Evolutionary conservation across 1,140 invertebrate genomes (phyloP), one percentile per base, ranked within the genome.

Genomic region (Marisa cornuarietis): DNA sequence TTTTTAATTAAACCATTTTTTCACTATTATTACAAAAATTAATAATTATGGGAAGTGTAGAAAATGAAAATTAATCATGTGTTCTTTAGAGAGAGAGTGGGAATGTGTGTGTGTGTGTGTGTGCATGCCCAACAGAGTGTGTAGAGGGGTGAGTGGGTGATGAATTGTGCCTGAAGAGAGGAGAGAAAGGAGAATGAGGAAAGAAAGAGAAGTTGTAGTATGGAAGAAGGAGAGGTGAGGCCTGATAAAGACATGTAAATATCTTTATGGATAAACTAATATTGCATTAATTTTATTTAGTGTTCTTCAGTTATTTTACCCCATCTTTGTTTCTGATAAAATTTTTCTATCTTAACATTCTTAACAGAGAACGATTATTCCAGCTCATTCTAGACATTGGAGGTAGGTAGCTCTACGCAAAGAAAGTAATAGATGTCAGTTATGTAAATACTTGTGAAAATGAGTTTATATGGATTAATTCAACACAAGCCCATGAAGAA

Each of bases 371-470:
- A 62, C 24, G 16, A 3, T 49, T 63, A 31, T 68, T 80, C 42
- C n/a, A 80, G 20, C 58, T 49, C 11, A 77, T 81, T 22, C 14
- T 69, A 16, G 20, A 52, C 49, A 69, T 72, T 68, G 76, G 76
- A 68, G 76, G 76, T 78, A 78, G 49, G 61, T 20, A 1, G 10
- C 54, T 66, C n/a, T 49, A 49, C 1, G n/a, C 52, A 65, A 18
- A 52, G 42, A 71, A 71, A 77, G 66, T 24, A 49, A 73, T 58
- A 42, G 31, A 42, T 42, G 6, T 42, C 31, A 42, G 31, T 42
- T 42, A 42, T 42, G 6, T 42, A 42, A n/a, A 42, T 42, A 42
- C 31, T 6, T 42, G 31, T 42, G 31, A 42, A 42, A 42, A 42
- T 42, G 31, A 42, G 31, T 42, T 42, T 42, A 42, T 42, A 6